Evolutionary conservation across 35 echinoderm and acorn worm genomes (phyloP).

Genomic region (Amphiura filiformis): DNA sequence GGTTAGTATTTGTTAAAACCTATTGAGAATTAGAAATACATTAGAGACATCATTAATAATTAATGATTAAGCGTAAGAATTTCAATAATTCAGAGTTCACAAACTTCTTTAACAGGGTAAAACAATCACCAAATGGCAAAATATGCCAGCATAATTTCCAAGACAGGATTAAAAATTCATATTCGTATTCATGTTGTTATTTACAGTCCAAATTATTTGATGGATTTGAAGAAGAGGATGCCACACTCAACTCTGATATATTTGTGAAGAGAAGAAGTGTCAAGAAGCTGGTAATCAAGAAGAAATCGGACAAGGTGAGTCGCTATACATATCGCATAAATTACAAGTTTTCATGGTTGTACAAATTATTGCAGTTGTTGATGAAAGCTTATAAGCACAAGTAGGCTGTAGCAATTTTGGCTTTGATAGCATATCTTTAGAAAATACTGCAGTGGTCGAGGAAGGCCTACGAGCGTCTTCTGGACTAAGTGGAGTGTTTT

Average conservation of each 20-base stretch:
- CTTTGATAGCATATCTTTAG: background rate
- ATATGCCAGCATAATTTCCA: no score
- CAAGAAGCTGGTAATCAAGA: slow-evolving; percentile 93
- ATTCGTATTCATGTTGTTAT: no score
- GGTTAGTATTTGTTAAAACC: no score
- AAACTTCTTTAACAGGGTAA: no score
- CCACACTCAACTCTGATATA: slow-evolving; percentile 71
- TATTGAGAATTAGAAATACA: no score
- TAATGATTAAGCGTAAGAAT: no score
- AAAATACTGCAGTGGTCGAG: background rate
- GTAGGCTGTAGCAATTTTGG: background rate
- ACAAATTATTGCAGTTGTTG: background rate
- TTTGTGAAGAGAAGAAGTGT: slow-evolving; percentile 79
- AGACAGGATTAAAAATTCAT: no score
- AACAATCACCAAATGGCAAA: no score
- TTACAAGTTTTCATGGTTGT: background rate
- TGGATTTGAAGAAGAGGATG: slow-evolving; percentile 89
- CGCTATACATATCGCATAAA: background rate
- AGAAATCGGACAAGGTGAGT: slow-evolving; percentile 45
- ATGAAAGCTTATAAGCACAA: background rate
- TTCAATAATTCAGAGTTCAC: no score
- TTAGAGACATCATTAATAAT: no score
- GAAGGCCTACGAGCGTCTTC: background rate
- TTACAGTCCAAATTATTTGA: slow-evolving; percentile 86
- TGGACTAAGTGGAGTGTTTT: background rate